Evolutionary conservation across 2,113 vertebrate genomes (phyloP), one percentile per base, ranked within the genome.

Genomic region (Syrrhaptes paradoxus): DNA sequence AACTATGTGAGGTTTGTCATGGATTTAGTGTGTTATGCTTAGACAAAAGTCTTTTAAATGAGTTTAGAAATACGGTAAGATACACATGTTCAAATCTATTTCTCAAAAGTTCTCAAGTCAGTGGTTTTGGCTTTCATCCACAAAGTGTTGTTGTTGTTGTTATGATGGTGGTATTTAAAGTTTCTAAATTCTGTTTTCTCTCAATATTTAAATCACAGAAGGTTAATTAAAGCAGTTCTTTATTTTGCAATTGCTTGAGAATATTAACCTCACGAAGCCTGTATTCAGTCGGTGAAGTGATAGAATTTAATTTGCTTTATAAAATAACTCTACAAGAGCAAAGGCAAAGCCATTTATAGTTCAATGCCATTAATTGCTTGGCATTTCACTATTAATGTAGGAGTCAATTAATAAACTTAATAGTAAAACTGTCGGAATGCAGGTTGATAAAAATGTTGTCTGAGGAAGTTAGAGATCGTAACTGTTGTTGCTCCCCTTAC

Each of bases 321-420:
- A 95, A 97, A 94, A 90, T 96, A 97, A 95, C 97, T 96, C 95
- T 95, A 89, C 32, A 76, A 95, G 95, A 97, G 93, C 96, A 95
- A 92, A 98, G 96, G 97, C 93, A 97, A 96, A 97, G 91, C 94
- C 95, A 90, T 97, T 98, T 97, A 98, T 98, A 98, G 98, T 98
- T 98, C 98, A 98, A 96, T 98, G 98, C 96, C 98, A 98, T 98
- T 99, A 98, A 98, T 98, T 98, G 97, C 97, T 98, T 98, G 98
- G 96, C 98, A 98, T 99, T 98, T 98, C 98, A 98, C 98, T 98
- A 98, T 98, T 98, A 98, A 97, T 62, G 95, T 95, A 97, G 97
- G 97, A 98, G 96, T 97, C 97, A 96, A 95, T 98, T 99, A 99
- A 98, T 99, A 98, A 98, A 98, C 97, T 95, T 98, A 95, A 98